Conservation (phyloP, 2,113 vertebrate genomes). For the Grammomys dolichurus region DNA sequence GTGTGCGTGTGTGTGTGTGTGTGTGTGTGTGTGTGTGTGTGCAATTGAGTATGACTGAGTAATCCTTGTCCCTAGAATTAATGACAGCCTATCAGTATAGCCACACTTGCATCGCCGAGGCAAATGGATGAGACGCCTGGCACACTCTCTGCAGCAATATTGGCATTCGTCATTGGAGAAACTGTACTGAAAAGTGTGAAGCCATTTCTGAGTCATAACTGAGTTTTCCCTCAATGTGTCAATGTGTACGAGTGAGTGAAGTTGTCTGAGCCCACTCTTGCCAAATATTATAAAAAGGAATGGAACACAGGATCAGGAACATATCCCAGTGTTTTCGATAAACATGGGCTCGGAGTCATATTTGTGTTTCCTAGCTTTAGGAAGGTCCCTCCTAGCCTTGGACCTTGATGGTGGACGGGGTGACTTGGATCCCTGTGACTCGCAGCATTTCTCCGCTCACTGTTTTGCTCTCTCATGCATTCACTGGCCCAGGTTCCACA, state of each 20-base stretch:
- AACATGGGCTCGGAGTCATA: conserved; percentile 15
- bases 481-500: conserved; percentile 91
- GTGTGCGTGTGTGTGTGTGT: neutral
- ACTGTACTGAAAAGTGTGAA: neutral
- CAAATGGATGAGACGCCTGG: neutral
- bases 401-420: neutral
- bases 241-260: neutral
- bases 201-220: conserved; percentile 16
- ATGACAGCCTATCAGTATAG: neutral
- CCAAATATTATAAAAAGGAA: conserved; percentile 56
- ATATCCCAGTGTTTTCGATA: neutral
- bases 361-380: neutral
- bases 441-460: conserved; percentile 12
- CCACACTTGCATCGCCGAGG: neutral
- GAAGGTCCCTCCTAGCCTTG: neutral
- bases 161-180: conserved; percentile 7
- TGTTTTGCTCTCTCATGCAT: neutral
- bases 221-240: conserved; percentile 16
- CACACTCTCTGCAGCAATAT: neutral
- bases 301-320: neutral
- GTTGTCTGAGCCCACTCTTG: neutral
- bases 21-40: neutral
- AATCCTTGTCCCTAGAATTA: neutral
- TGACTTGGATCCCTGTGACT: neutral
- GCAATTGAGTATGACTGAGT: no score